These are phyloP conservation scores for Notarius lentiginosus DNA, from an alignment of 2,113 vertebrate genomes.

Conservation along the genomic window DNA sequence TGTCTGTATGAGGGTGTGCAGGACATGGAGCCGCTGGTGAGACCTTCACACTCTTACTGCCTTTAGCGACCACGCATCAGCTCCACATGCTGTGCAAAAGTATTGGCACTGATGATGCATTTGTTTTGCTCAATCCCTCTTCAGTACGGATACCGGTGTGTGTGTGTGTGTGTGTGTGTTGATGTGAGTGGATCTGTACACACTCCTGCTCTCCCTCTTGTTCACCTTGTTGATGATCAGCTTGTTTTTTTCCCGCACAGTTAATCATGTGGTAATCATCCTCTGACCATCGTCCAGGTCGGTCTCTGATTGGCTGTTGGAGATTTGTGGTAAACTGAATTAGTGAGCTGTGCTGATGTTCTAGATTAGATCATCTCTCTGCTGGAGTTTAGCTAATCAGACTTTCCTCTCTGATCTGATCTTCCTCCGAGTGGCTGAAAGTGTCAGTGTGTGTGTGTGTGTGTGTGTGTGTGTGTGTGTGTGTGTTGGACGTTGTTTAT, in stretches of 20 bases:
- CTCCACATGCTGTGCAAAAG: neutral
- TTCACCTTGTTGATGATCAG: neutral
- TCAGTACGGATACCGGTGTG: neutral
- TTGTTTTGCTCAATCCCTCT: no score
- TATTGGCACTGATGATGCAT: no score
- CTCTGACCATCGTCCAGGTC: neutral
- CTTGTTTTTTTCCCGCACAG: neutral
- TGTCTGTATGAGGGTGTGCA: conserved; percentile 89
- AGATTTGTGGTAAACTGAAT: neutral
- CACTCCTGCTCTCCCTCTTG: neutral
- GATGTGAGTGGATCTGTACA: neutral
- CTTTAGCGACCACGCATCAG: neutral
- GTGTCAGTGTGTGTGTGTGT: neutral
- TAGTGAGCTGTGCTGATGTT: conserved; percentile 3
- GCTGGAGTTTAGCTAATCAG: neutral
- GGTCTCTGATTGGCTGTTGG: conserved; percentile 3
- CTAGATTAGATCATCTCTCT: neutral
- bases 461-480: neutral
- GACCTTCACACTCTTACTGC: no score
- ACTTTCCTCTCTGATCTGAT: neutral
- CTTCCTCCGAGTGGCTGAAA: neutral
- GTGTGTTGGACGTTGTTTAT: neutral
- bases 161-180: neutral
- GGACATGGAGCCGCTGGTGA: conserved; percentile 93
- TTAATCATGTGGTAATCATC: neutral